These are phyloP conservation scores for Trididemnum nubilum DNA, from an alignment of 23 tunicate genomes.

Conservation along the genomic window DNA sequence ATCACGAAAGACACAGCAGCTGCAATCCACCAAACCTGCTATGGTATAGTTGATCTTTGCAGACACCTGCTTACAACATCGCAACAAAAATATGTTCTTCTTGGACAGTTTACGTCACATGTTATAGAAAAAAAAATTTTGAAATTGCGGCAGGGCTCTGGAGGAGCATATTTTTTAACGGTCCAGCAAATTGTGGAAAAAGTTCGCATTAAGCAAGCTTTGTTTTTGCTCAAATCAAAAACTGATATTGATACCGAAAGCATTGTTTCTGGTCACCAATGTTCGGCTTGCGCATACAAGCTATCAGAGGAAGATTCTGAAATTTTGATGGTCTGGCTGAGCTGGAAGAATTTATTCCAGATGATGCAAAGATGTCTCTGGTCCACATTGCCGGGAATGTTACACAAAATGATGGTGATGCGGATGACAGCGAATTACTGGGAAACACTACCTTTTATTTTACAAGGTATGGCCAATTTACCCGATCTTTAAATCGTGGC, in stretches of 20 bases:
- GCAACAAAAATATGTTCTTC: conserved; percentile 19
- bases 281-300: conserved; percentile 9
- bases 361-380: conserved; percentile 9
- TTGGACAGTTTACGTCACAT: conserved; percentile 19
- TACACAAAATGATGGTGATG: neutral
- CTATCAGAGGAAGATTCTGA: neutral
- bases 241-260: neutral
- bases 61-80: neutral
- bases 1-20: conserved; percentile 11
- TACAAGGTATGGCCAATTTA: neutral
- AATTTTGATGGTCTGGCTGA: conserved; percentile 28
- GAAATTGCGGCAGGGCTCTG: conserved; percentile 23
- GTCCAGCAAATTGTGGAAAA: conserved; percentile 21
- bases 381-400: conserved; percentile 6
- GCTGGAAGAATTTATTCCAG: neutral
- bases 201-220: conserved; percentile 7
- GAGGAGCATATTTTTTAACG: neutral
- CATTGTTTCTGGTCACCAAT: neutral
- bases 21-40: conserved; percentile 22
- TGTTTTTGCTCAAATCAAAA: neutral
- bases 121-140: conserved; percentile 6
- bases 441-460: neutral
- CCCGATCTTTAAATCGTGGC: conserved; percentile 18
- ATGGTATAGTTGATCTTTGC: conserved; percentile 18
- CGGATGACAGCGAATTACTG: neutral